Base-by-base conservation (phyloP, 2,797 vertebrate species). In the Remorina albescens region DNA sequence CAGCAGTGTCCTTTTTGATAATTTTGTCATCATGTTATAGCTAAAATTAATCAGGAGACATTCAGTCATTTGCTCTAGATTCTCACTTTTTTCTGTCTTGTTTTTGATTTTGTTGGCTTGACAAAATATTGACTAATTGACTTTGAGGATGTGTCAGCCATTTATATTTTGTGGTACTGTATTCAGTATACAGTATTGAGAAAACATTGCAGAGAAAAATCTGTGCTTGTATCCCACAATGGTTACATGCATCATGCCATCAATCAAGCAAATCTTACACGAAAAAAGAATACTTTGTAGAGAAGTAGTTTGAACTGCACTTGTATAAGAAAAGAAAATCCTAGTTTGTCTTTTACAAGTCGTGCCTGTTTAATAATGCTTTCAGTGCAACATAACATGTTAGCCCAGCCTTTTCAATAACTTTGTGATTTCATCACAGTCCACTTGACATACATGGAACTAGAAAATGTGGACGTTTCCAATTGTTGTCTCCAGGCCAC, bases 311-410 rank as follows among this genome's bases (percentile, higher is more conserved):
- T 53, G 19, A 19, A 41, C 37, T 82, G 54, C 19, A 49, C 81
- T 78, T 80, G 49, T 54, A 66, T 60, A 53, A 0, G 1, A 68
- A 51, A 61, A 47, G 37, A n/a, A 51, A 55, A 62, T 28, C 21
- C 19, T 5, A 9, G 4, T 58, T 32, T 32, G 18, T 6, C 41
- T 37, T 58, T 56, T 8, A 39, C 1, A 1, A 23, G 8, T 77
- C 44, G 1, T 15, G 2, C 30, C 9, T 44, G 37, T 41, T 1
- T 53, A 5, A 37, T 60, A 5, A 60, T 60, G n/a, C 34, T 60
- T n/a, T n/a, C n/a, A n/a, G n/a, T n/a, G n/a, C n/a, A n/a, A n/a
- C n/a, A n/a, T n/a, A n/a, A n/a, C n/a, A n/a, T n/a, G n/a, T n/a
- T n/a, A n/a, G n/a, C n/a, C n/a, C n/a, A n/a, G n/a, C n/a, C n/a